phyloP scores from a whole-genome alignment of 1,140 invertebrate genomes.

The Campoletis sonorensis region DNA sequence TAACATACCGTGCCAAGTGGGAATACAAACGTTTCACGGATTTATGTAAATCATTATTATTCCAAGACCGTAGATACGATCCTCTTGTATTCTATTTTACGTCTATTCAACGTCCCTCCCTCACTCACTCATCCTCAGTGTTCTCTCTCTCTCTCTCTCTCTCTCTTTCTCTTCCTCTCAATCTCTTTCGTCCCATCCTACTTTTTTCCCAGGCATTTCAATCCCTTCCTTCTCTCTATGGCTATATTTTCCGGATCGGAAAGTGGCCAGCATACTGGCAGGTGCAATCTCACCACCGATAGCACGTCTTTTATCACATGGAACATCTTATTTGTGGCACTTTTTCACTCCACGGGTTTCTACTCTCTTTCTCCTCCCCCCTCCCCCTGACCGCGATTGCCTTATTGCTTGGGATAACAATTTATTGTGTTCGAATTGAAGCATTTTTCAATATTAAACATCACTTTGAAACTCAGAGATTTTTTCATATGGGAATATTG shows the following conservation, averaged over 20 bases:
- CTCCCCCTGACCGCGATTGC: neutral
- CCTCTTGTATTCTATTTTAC: constrained; percentile 20
- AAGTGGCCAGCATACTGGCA: neutral
- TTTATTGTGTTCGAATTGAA: neutral
- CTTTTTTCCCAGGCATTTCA: constrained; percentile 21
- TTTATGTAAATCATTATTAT: constrained; percentile 45
- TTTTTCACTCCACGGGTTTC: neutral
- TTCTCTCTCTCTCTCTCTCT: neutral
- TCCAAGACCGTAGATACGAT: constrained; percentile 21
- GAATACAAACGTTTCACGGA: constrained; percentile 36
- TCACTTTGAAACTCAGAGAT: too few relatives aligned
- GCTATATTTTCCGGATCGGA: constrained; percentile 1
- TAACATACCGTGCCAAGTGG: constrained; percentile 9
- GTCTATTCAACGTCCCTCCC: neutral
- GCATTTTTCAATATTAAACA: neutral
- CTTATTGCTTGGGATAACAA: neutral
- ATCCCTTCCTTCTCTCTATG: neutral
- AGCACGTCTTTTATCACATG: constrained; percentile 15
- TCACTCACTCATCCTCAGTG: neutral
- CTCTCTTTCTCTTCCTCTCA: neutral
- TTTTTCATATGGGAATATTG: too few relatives aligned
- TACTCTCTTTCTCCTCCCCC: too few relatives aligned
- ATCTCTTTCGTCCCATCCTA: neutral
- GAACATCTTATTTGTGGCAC: neutral
- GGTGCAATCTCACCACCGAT: neutral